A percentile compares a stretch with the other conserved stretches of the same genome.
Evolutionary conservation across 30 jellyfish, hydroid and myxozoan genomes (phyloP).

Genomic region (Pseudorhiza aurosa): DNA sequence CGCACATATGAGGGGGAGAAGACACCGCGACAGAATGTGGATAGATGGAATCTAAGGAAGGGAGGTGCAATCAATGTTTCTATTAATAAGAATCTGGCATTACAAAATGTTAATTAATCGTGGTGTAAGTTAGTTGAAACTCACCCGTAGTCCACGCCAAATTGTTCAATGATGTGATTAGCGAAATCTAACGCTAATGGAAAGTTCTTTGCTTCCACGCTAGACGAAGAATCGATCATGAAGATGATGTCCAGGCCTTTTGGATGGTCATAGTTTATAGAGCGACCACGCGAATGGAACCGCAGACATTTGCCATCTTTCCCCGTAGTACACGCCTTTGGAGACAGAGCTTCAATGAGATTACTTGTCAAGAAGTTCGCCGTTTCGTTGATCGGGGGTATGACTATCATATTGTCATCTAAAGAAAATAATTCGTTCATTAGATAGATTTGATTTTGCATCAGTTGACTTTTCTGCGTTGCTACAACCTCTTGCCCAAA

Average conservation of each 20-base stretch:
- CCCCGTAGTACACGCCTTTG: slow-evolving; percentile 43
- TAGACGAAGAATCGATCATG: slow-evolving; percentile 69
- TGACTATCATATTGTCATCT: slow-evolving; percentile 46
- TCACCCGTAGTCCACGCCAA: slow-evolving; percentile 84
- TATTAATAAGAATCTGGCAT: no score
- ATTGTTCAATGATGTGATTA: slow-evolving; percentile 7
- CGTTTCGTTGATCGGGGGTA: slow-evolving; percentile 76
- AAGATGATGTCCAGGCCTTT: slow-evolving; percentile 73
- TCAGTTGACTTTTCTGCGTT: no score
- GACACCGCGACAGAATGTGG: no score
- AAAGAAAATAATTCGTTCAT: background rate
- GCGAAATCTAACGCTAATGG: slow-evolving; percentile 37
- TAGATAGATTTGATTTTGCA: no score
- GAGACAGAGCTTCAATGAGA: slow-evolving; percentile 31
- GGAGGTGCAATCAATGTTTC: no score
- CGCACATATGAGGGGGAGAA: no score
- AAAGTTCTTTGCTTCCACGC: slow-evolving; percentile 65
- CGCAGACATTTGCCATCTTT: slow-evolving; percentile 54
- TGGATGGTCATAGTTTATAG: slow-evolving; percentile 31
- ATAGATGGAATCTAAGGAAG: no score
- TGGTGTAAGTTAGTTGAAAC: no score
- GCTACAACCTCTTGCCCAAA: no score
- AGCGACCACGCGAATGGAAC: slow-evolving; percentile 38
- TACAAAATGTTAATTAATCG: no score
- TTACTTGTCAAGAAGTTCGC: slow-evolving; percentile 12